Evolutionary conservation across 2,888 invertebrate genomes (phyloP), one percentile per base, ranked within the genome.

Genomic region (Merodon equestris): DNA sequence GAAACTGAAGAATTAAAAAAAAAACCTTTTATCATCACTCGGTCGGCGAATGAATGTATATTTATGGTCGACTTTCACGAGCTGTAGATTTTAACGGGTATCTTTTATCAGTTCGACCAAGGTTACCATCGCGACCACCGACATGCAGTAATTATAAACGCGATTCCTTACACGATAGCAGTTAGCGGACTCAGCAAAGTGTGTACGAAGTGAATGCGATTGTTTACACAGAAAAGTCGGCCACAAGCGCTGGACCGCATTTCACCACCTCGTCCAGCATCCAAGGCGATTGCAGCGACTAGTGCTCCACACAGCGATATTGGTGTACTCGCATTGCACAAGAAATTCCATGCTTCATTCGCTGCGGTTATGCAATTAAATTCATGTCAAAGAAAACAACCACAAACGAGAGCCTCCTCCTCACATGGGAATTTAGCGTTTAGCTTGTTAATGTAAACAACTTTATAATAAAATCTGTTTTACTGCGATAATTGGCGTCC

Each of bases 391-490:
- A 51, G 15, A n/a, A 61, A 51, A 42, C 27, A 58, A 0, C 12
- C 15, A 51, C 7, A 15, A 50, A 27, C 14, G 9, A 34, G 27
- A 1, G 5, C 10, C 3, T 44, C 10, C 10, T 18, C 44, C 17
- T 4, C 19, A 17, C 36, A 18, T 36, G 36, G 19, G 13, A n/a
- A 13, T 40, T 51, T 36, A 34, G 50, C 44, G 50, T 70, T 72
- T 47, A 64, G 51, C 57, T 45, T 64, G 51, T 64, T 64, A 27
- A 53, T 42, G 64, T 53, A 64, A 72, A 64, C 57, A 57, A 27
- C 45, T 61, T 64, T 4, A 45, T 13, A 57, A 57, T 9, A 51
- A 58, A 58, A 64, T 14, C 54, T 56, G 34, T 63, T 70, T 70
- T 42, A 9, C 53, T 47, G 42, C 18, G 61, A 61, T 71, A 71